Conservation (phyloP, 2,797 vertebrate genomes). For the Hafferia zeledoni region DNA sequence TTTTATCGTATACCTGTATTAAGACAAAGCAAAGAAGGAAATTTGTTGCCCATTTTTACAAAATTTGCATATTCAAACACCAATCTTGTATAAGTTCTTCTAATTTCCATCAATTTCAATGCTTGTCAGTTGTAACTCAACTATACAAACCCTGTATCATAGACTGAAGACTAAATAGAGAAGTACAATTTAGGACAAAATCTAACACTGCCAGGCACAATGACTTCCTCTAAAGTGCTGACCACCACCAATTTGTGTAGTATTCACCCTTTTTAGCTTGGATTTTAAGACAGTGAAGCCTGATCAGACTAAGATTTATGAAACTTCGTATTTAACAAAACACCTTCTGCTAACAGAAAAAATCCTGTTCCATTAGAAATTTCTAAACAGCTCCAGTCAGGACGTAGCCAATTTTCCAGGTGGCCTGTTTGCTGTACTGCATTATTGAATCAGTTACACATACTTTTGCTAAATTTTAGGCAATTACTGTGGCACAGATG, state of each 20-base stretch:
- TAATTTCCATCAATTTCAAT: background rate
- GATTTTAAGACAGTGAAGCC: background rate
- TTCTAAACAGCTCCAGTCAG: background rate
- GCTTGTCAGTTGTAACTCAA: background rate
- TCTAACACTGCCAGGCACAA: background rate
- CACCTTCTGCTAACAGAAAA: background rate
- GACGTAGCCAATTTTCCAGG: background rate
- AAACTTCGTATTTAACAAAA: background rate
- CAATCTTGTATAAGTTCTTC: background rate
- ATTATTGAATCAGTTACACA: background rate
- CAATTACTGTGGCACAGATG: background rate
- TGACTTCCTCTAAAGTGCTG: background rate
- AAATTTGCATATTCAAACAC: background rate
- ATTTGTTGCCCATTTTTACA: background rate
- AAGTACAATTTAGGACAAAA: background rate
- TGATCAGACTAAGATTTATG: background rate
- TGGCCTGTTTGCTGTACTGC: background rate
- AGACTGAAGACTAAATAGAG: background rate
- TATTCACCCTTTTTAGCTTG: background rate
- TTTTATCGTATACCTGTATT: conserved; percentile 87
- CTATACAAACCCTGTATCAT: background rate
- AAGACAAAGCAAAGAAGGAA: background rate
- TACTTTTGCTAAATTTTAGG: background rate
- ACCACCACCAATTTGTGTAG: background rate
- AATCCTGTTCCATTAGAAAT: background rate